These are phyloP conservation scores for Gambelia wislizenii DNA, from an alignment of 2,797 vertebrate species.

Conservation along the genomic window DNA sequence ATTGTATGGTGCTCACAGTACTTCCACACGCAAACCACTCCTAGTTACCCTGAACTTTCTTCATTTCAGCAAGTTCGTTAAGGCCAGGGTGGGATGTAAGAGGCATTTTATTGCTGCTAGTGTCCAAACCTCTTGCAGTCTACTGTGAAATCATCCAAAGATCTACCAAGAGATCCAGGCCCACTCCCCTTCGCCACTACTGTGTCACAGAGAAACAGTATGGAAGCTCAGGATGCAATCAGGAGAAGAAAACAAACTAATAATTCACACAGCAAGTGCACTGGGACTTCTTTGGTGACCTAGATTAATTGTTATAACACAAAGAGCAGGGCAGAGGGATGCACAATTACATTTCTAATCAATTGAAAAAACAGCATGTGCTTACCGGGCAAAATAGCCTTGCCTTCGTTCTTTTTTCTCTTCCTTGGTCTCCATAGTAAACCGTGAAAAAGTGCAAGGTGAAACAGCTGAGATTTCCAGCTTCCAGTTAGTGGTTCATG, in stretches of 20 bases:
- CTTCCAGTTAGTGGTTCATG: constrained; percentile 71
- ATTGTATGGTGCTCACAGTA: not conserved
- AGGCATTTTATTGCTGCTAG: not conserved
- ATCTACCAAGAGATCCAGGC: not conserved
- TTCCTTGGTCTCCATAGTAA: constrained; percentile 83
- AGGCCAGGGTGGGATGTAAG: not conserved
- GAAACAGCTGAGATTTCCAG: constrained; percentile 49
- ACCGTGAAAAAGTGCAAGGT: constrained; percentile 49
- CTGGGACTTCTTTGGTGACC: not conserved
- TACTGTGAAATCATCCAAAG: not conserved
- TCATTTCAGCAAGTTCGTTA: not conserved
- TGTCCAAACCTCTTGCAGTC: not conserved
- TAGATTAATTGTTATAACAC: constrained; percentile 34
- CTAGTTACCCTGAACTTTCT: no score
- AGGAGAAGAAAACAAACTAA: not conserved
- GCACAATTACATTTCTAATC: constrained; percentile 17
- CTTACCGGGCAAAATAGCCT: constrained; percentile 86
- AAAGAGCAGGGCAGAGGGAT: constrained; percentile 37
- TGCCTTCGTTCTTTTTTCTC: constrained; percentile 85
- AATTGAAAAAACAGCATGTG: constrained; percentile 41
- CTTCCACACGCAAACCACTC: not conserved
- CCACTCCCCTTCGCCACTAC: no score
- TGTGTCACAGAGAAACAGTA: not conserved
- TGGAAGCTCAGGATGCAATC: not conserved
- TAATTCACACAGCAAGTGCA: not conserved